Evolutionary conservation across 2,113 vertebrate genomes (phyloP), one percentile per base, ranked within the genome.

Genomic region (Xiphias gladius): DNA sequence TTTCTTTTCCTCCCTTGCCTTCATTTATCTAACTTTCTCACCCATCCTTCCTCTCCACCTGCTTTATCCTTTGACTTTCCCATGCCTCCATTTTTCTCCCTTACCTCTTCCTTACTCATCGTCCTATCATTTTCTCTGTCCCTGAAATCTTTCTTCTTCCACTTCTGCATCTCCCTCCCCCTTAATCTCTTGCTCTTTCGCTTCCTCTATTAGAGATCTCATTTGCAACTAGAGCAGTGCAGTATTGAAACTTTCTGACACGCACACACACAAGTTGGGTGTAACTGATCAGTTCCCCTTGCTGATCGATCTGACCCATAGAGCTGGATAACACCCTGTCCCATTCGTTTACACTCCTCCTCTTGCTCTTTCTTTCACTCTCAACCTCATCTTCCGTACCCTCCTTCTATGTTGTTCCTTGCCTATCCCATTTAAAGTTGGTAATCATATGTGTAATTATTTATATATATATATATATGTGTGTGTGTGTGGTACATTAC

Each of bases 261-360:
- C 55, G 74, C 79, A 37, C 46, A 46, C 30, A 52, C 43, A 54
- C 39, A 64, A 43, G 73, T 79, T 55, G 80, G 76, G 87, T 84
- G 90, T 86, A 91, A 91, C 82, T 12, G 73, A 90, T 91, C 88
- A 57, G 22, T 85, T 76, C 61, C 32, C 73, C n/a, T 66, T 16
- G 22, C 64, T 85, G 86, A 93, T 93, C 83, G 83, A 93, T 93
- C 81, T 73, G 82, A 84, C 81, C 81, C 65, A 41, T 58, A 74
- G 79, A 89, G 86, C 91, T 75, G 65, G 88, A 91, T 87, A 30
- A 79, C 79, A 76, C 70, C 22, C 71, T 84, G 73, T 90, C 88
- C 84, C 85, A 76, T 89, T 88, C 79, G 20, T 72, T 89, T 72
- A 75, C 72, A 59, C 82, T 76, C 77, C 39, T 75, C 79, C 64